A percentile compares a stretch with the other conserved stretches of the same genome.
Evolutionary conservation across 2,113 vertebrate species (phyloP).

Genomic region (Plecotus auritus): DNA sequence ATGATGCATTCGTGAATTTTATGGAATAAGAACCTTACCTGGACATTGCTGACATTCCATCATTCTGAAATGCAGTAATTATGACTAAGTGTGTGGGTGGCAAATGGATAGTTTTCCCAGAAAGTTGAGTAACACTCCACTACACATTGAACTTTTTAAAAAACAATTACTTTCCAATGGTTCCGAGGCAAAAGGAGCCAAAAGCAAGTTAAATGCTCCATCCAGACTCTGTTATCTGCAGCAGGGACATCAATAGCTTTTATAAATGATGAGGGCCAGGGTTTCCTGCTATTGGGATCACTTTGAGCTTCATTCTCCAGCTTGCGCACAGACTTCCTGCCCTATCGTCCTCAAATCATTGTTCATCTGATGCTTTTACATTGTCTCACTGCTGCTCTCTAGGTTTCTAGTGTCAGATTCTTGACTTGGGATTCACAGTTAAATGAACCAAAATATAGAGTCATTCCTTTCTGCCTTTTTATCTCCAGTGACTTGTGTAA

Average conservation of each 20-base stretch:
- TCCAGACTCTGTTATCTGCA: slow-evolving; percentile 32
- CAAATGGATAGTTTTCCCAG: slow-evolving; percentile 3
- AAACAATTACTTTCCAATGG: neutral
- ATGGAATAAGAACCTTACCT: slow-evolving; percentile 29
- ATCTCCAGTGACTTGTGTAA: slow-evolving; percentile 35
- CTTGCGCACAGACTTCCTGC: neutral
- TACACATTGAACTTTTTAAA: slow-evolving; percentile 8
- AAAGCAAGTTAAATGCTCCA: neutral
- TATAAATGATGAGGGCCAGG: neutral
- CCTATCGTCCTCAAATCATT: neutral
- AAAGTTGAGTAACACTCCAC: neutral
- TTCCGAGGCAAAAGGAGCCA: neutral
- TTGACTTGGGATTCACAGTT: slow-evolving; percentile 33
- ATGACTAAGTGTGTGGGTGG: neutral
- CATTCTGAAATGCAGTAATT: neutral
- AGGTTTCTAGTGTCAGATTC: neutral
- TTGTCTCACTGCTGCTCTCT: neutral
- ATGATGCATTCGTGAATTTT: slow-evolving; percentile 45
- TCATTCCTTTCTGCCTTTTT: slow-evolving; percentile 39
- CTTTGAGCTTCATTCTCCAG: neutral
- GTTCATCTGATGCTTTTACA: neutral
- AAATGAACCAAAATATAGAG: slow-evolving; percentile 50
- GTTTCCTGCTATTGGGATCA: neutral
- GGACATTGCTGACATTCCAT: slow-evolving; percentile 19
- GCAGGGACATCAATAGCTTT: neutral